Evolutionary conservation across 2,888 invertebrate species (phyloP), one percentile per base, ranked within the genome.

Genomic region (Meloe dianella): DNA sequence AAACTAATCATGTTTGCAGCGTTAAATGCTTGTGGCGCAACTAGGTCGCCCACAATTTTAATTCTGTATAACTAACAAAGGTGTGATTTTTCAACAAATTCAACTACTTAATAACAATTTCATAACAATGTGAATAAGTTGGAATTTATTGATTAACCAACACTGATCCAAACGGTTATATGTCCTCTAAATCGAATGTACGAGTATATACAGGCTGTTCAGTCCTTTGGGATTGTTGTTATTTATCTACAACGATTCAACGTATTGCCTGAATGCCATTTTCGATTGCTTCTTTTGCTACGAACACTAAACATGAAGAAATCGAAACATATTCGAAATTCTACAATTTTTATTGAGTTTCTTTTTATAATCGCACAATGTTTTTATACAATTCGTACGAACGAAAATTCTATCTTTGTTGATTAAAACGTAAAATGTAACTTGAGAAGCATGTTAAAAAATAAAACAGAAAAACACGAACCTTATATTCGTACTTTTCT

Each of bases 361-460:
- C 29, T 8, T 24, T 27, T 17, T 41, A 4, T 9, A 22, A 47
- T 47, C 47, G 20, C n/a, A n/a, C n/a, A 47, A 17, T 20, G n/a
- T 2, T 6, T 47, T n/a, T 47, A 1, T 22, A 54, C 54, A 54
- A 54, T 24, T 24, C 22, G 24, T n/a, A n/a, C n/a, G n/a, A n/a
- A n/a, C n/a, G n/a, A n/a, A n/a, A n/a, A n/a, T n/a, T n/a, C n/a
- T 17, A 5, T n/a, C 9, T 7, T 22, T 9, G 20, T 47, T 20
- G 9, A 20, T 41, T 41, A 41, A 41, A 41, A 17, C 38, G 4
- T n/a, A n/a, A n/a, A n/a, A 41, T 2, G 47, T 20, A 54, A 54
- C 24, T 24, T 24, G 12, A 54, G 24, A 54, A n/a, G 61, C 47
- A 60, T 64, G 67, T 64, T 60, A 17, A 60, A 63, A 47, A 56